Evolutionary conservation across 2,113 vertebrate species (phyloP).

Genomic region (Notothenia coriiceps): DNA sequence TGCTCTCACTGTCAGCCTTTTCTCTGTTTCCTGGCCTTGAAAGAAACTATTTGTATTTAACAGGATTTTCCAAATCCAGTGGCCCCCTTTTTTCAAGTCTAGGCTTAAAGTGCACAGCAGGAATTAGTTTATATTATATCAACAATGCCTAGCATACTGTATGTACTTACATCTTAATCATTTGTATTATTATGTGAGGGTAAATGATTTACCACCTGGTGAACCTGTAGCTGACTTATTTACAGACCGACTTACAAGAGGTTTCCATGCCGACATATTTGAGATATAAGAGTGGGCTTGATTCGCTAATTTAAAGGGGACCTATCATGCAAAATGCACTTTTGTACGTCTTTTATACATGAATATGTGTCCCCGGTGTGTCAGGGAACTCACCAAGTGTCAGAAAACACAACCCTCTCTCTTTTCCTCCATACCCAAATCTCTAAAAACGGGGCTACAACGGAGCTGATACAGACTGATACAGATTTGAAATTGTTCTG

Average conservation of each 20-base stretch:
- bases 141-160: not conserved
- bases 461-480: no score
- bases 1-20: not conserved
- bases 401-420: no score
- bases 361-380: no score
- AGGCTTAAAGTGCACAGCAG: not conserved
- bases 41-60: conserved; percentile 14
- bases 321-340: no score
- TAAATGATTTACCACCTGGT: not conserved
- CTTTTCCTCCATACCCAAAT: no score
- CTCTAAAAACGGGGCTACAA: no score
- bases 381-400: no score
- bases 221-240: not conserved
- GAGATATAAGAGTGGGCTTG: no score
- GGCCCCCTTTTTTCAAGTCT: not conserved
- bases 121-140: not conserved
- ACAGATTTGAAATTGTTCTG: no score
- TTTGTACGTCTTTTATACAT: no score
- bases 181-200: not conserved
- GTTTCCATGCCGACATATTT: no score
- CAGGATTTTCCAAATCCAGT: conserved; percentile 5
- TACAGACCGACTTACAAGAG: not conserved
- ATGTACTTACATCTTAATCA: not conserved
- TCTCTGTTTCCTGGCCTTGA: conserved; percentile 15
- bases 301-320: not conserved